Percentiles rank a stretch among this genome's conserved stretches.
These are phyloP conservation scores for Girardia tigrina DNA, from an alignment of 2,888 invertebrate genomes.

Conservation along the genomic window DNA sequence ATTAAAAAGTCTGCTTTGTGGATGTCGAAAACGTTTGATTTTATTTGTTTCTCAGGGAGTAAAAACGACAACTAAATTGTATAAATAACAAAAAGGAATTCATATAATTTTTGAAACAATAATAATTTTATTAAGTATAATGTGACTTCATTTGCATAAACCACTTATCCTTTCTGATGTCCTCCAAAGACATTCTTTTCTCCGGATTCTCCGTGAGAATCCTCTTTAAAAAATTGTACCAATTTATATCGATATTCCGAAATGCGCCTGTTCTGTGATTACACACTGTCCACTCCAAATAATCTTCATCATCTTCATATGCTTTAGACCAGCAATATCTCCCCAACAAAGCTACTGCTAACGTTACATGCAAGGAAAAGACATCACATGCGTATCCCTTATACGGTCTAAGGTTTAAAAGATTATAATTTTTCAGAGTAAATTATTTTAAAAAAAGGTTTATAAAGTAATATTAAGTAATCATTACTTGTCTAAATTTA, in stretches of 20 bases:
- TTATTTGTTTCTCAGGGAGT: too few relatives aligned
- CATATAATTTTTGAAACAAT: too few relatives aligned
- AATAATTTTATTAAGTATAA: too few relatives aligned
- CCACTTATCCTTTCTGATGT: neutral
- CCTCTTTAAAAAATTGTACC: neutral
- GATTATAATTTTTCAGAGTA: too few relatives aligned
- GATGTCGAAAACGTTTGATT: too few relatives aligned
- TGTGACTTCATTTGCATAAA: neutral
- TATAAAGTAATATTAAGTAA: too few relatives aligned
- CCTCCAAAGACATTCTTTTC: neutral
- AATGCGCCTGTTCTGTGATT: neutral
- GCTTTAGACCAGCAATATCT: slow-evolving; percentile 1
- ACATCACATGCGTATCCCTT: neutral
- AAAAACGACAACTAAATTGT: too few relatives aligned
- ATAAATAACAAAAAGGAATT: too few relatives aligned
- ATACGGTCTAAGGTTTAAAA: neutral
- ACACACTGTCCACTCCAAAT: neutral
- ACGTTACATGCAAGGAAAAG: neutral
- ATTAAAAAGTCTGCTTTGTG: too few relatives aligned
- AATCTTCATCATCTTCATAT: neutral
- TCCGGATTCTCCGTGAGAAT: neutral
- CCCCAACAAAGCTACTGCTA: neutral
- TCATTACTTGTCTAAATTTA: neutral
- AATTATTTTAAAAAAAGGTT: too few relatives aligned
- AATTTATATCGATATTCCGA: neutral